Evolutionary conservation across 2,888 invertebrate species (phyloP), one percentile per base, ranked within the genome.

Genomic region (Cryptus viduatorius): DNA sequence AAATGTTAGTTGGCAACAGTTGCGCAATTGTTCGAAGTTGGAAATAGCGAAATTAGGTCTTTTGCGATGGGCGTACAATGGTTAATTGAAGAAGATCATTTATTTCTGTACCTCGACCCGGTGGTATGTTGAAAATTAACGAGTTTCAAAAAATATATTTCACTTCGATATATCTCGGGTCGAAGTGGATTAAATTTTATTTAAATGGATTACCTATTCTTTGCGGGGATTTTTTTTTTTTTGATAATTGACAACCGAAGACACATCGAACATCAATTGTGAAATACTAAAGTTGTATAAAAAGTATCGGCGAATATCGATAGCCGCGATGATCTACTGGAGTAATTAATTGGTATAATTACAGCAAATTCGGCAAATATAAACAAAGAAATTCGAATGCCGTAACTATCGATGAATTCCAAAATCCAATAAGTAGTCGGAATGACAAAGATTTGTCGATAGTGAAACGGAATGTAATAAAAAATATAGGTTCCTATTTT

Each of bases 81-180:
- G 7, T 8, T 37, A 37, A 37, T 37, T 37, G 37, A 37, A 37
- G 24, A 24, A 19, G 19, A 69, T n/a, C 1, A 68, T 24, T 10
- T n/a, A 5, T 53, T 53, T 29, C 8, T 53, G 4, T 4, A 24
- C 19, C 53, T 31, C 10, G 53, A 4, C 16, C 50, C 37, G 19
- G 8, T 16, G 12, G n/a, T 37, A 37, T 37, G 10, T 53, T 42
- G 4, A 67, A 67, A 56, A 76, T 76, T 76, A 37, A 56, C 37
- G 53, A 31, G 10, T 67, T n/a, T 53, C 65, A 37, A 37, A 12
- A 4, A 42, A 67, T 65, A 50, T 14, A 67, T 56, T 67, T 50
- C 42, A 53, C 4, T 56, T 42, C 19, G 24, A 53, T 64, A 48
- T 4, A 48, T 50, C n/a, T 24, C 19, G 3, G 8, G 19, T 16